Evolutionary conservation across 2,888 invertebrate species (phyloP).

Genomic region (Orthonychiurus folsomi): DNA sequence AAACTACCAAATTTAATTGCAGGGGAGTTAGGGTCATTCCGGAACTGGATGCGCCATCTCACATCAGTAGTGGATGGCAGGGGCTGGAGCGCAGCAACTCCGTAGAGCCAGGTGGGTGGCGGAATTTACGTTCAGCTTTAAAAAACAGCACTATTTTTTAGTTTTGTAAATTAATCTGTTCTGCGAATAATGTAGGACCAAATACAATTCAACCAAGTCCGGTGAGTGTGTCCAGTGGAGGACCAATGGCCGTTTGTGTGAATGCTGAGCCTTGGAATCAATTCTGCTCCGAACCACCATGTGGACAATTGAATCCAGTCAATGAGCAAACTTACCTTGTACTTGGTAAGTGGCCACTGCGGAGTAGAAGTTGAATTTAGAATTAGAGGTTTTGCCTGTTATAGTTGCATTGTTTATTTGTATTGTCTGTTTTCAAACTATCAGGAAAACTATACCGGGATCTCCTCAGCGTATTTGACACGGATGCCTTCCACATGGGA

Average conservation of each 20-base stretch:
- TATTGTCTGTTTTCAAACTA: no score
- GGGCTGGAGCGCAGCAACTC: constrained; percentile 39
- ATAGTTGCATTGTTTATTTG: neutral
- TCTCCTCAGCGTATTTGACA: constrained; percentile 61
- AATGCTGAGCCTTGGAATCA: constrained; percentile 40
- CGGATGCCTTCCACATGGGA: constrained; percentile 80
- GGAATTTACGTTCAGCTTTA: neutral
- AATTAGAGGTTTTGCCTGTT: neutral
- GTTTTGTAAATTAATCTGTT: neutral
- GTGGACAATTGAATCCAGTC: constrained; percentile 47
- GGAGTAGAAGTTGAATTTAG: neutral
- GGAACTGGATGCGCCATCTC: constrained; percentile 86
- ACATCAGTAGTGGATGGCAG: constrained; percentile 81
- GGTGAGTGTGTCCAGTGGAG: constrained; percentile 41
- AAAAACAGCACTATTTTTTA: neutral
- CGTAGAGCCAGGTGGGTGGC: constrained; percentile 38
- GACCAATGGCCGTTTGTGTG: constrained; percentile 42
- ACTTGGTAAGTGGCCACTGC: constrained; percentile 48
- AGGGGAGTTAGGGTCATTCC: constrained; percentile 80
- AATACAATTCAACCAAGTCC: constrained; percentile 39
- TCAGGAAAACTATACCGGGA: constrained; percentile 58
- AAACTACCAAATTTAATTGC: constrained; percentile 45
- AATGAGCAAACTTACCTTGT: constrained; percentile 59
- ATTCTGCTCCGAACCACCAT: constrained; percentile 65
- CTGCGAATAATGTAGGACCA: constrained; percentile 30